A percentile compares a stretch with the other conserved stretches of the same genome.
Conservation (phyloP, 2,113 vertebrate species). For the Hippocampus comes region DNA sequence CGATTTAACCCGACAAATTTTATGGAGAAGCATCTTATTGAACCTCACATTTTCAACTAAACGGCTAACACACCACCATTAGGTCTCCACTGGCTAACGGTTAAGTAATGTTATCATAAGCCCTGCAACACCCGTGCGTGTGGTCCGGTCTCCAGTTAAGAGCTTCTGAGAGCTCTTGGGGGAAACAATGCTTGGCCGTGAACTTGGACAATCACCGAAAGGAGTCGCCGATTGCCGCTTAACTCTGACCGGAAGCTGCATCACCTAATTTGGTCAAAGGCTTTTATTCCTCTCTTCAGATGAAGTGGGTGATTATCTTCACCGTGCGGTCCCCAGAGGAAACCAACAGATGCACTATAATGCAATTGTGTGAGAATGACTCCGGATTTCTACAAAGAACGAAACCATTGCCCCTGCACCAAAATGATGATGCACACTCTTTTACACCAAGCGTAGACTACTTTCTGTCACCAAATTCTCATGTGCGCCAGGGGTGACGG, state of each 20-base stretch:
- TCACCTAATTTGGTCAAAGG: conserved; percentile 65
- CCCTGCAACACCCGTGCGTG: conserved; percentile 4
- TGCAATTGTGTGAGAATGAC: too few species aligned
- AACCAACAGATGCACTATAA: not conserved
- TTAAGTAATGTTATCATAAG: conserved; percentile 60
- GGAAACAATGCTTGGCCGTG: conserved; percentile 62
- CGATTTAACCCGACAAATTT: not conserved
- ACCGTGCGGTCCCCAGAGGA: conserved; percentile 25
- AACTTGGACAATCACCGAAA: conserved; percentile 55
- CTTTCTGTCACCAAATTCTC: too few species aligned
- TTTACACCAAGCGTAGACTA: too few species aligned
- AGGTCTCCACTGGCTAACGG: conserved; percentile 35
- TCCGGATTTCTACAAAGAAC: too few species aligned
- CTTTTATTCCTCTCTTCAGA: conserved; percentile 57
- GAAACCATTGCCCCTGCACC: too few species aligned
- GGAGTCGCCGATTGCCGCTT: conserved; percentile 59
- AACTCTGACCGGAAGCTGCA: conserved; percentile 54
- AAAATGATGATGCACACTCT: too few species aligned
- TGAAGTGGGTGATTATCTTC: conserved; percentile 54
- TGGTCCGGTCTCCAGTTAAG: conserved; percentile 61
- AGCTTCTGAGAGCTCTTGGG: conserved; percentile 47
- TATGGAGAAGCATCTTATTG: not conserved
- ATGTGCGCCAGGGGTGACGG: too few species aligned
- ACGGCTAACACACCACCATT: not conserved
- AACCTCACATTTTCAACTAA: not conserved